Percentiles rank a stretch among this genome's conserved stretches.
Evolutionary conservation across 2,888 invertebrate species (phyloP).

Genomic region (Metacarcinus magister): DNA sequence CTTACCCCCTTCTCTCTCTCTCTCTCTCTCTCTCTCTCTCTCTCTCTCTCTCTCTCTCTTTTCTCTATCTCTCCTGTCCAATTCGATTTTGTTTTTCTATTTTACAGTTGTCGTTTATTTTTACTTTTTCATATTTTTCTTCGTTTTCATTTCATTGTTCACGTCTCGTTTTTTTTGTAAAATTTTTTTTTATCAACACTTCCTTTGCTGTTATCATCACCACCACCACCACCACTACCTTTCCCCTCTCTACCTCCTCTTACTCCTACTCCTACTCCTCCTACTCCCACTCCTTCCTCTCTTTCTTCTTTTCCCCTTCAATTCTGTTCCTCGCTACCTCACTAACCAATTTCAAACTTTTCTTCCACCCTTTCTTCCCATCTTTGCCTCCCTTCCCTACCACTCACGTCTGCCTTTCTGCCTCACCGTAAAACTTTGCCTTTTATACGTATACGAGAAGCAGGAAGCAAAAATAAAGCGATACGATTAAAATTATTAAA

Average conservation of each 20-base stretch:
- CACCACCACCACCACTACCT: neutral
- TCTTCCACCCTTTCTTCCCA: slow-evolving; percentile 35
- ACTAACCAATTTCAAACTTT: slow-evolving; percentile 36
- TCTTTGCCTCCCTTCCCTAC: slow-evolving; percentile 1
- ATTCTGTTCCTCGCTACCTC: slow-evolving; percentile 37
- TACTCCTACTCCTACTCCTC: neutral
- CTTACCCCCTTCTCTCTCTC: neutral
- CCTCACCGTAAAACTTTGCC: neutral
- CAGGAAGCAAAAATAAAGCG: neutral
- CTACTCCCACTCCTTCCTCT: neutral
- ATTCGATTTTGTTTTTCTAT: neutral
- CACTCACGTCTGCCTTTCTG: neutral
- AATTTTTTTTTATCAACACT: neutral
- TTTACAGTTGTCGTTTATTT: neutral
- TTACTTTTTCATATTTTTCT: neutral
- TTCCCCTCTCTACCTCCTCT: neutral
- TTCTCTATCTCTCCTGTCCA: neutral
- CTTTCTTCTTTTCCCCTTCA: neutral
- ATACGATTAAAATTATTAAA: slow-evolving; percentile 17
- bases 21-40: too few relatives aligned
- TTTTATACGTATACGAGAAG: neutral
- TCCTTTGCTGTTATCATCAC: neutral
- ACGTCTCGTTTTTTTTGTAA: neutral
- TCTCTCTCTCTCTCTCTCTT: neutral
- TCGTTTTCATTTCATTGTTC: neutral